Percentiles rank a stretch among this genome's conserved stretches.
Conservation (phyloP, 2,113 vertebrate species). For the Pardalotus punctatus region DNA sequence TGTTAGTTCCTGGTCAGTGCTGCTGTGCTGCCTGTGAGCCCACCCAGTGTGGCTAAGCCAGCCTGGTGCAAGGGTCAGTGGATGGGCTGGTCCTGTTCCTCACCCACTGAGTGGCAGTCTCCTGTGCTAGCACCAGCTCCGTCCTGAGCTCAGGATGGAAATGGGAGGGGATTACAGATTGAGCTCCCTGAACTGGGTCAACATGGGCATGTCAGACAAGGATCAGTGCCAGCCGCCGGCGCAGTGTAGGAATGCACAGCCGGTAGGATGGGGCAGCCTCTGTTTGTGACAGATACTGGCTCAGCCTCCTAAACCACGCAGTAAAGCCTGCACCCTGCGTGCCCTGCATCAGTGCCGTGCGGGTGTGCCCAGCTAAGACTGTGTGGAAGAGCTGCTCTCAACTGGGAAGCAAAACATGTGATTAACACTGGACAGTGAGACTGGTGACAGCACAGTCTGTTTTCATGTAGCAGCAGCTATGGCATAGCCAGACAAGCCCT, state of each 20-base stretch:
- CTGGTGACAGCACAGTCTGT: not conserved
- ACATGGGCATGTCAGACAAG: not conserved
- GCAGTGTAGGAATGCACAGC: rapidly evolving
- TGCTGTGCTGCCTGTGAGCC: not conserved
- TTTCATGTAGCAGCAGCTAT: not conserved
- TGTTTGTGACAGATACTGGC: not conserved
- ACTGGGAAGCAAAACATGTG: not conserved
- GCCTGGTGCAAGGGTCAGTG: not conserved
- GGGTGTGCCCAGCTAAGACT: not conserved
- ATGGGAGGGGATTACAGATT: not conserved
- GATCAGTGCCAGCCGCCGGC: not conserved
- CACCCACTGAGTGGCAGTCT: not conserved
- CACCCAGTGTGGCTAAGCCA: rapidly evolving
- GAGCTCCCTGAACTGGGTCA: not conserved
- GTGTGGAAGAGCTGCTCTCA: not conserved
- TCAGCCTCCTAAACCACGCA: rapidly evolving
- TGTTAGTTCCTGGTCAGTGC: not conserved
- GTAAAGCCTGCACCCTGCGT: rapidly evolving
- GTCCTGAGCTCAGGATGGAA: rapidly evolving
- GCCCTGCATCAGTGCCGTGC: not conserved
- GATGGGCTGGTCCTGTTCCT: not conserved
- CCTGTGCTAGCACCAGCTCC: not conserved
- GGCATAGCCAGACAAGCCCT: not conserved
- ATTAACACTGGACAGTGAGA: not conserved
- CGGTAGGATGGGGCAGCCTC: not conserved